phyloP scores from a whole-genome alignment of 2,113 vertebrate genomes.

The Eonycteris spelaea region DNA sequence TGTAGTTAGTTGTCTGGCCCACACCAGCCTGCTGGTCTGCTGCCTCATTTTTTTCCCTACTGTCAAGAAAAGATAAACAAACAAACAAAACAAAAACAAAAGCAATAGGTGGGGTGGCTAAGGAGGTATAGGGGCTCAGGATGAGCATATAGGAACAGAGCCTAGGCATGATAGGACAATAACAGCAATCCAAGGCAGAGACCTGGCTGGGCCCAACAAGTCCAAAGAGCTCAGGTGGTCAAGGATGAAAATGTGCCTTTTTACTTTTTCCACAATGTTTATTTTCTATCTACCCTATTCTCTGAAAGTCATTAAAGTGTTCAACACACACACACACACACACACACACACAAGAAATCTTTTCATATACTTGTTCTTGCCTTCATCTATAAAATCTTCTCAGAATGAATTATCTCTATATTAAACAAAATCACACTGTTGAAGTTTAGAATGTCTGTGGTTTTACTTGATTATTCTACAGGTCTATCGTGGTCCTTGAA shows the following conservation, averaged over 20 bases:
- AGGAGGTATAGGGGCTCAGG: slow-evolving; percentile 46
- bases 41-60: slow-evolving; percentile 92
- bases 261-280: neutral
- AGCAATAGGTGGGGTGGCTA: slow-evolving; percentile 54
- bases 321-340: neutral
- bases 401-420: slow-evolving; percentile 2
- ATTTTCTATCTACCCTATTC: slow-evolving; percentile 9
- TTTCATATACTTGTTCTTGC: neutral
- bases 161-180: slow-evolving; percentile 44
- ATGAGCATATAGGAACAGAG: slow-evolving; percentile 25
- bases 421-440: slow-evolving; percentile 4
- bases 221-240: neutral
- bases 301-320: neutral
- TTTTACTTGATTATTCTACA: neutral
- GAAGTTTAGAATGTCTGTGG: neutral
- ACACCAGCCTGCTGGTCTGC: slow-evolving; percentile 88
- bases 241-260: neutral
- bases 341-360: neutral
- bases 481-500: neutral
- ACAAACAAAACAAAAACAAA: slow-evolving; percentile 80
- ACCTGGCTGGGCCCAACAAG: neutral
- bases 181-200: neutral
- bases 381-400: slow-evolving; percentile 40
- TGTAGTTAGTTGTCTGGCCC: slow-evolving; percentile 88
- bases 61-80: slow-evolving; percentile 86